These are phyloP conservation scores for Coregonus ussuriensis DNA, from an alignment of 2,797 vertebrate species.

Conservation along the genomic window DNA sequence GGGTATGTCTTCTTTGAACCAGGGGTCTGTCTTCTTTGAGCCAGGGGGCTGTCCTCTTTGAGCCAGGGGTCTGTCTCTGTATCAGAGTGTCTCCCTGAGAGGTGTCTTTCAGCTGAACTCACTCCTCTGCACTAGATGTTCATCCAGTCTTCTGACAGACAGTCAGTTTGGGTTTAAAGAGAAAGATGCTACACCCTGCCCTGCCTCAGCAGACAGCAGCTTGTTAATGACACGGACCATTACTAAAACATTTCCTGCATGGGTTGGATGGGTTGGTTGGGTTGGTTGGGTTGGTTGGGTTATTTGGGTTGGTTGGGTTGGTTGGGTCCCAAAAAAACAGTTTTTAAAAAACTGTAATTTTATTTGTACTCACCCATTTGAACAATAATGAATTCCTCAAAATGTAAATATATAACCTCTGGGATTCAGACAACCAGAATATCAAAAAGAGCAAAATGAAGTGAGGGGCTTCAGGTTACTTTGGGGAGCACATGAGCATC, in stretches of 20 bases:
- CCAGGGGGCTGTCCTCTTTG: no score
- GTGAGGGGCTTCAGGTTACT: slow-evolving; percentile 14
- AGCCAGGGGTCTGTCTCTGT: not conserved
- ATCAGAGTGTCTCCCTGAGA: not conserved
- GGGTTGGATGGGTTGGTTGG: no score
- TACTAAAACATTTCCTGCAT: slow-evolving; percentile 6
- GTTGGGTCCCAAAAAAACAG: no score
- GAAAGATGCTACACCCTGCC: not conserved
- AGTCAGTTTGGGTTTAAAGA: not conserved
- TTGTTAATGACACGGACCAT: slow-evolving; percentile 36
- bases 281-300: no score
- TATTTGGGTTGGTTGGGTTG: no score
- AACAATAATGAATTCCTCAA: not conserved
- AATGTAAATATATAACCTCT: slow-evolving; percentile 2
- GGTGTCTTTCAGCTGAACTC: not conserved
- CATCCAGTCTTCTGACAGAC: not conserved
- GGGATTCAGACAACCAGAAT: slow-evolving; percentile 27
- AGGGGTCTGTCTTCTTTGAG: not conserved
- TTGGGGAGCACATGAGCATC: slow-evolving; percentile 9
- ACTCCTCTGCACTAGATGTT: not conserved
- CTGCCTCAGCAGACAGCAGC: not conserved
- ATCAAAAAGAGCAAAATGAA: not conserved
- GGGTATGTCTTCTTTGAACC: not conserved
- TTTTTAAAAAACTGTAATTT: no score
- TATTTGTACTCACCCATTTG: no score